Evolutionary conservation across 2,888 invertebrate species (phyloP).

Genomic region (Heliothis peltigera): DNA sequence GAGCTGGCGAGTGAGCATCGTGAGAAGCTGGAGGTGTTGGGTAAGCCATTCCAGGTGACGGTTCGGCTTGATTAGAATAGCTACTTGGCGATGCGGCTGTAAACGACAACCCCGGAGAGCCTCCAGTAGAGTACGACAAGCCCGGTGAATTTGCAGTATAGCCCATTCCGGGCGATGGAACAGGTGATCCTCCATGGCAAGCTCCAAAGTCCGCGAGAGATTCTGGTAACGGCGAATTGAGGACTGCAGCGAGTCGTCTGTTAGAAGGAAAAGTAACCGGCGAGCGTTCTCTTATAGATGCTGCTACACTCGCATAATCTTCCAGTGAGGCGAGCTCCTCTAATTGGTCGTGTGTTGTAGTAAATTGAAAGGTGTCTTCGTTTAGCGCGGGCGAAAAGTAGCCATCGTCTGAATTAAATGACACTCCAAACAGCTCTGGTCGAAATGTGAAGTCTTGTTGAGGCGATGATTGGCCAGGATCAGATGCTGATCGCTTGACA

Average conservation of each 20-base stretch:
- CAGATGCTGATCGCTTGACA: conserved; percentile 93
- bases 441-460: conserved; percentile 91
- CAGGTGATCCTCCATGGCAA: conserved; percentile 91
- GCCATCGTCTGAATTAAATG: conserved; percentile 91
- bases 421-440: conserved; percentile 91
- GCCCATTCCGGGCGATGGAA: conserved; percentile 88
- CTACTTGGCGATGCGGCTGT: conserved; percentile 82
- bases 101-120: conserved; percentile 83
- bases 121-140: conserved; percentile 93
- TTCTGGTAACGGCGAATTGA: conserved; percentile 94
- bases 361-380: conserved; percentile 93
- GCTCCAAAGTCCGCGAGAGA: conserved; percentile 95
- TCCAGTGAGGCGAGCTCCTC: conserved; percentile 91
- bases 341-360: conserved; percentile 90
- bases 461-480: conserved; percentile 91
- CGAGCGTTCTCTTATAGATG: conserved; percentile 90
- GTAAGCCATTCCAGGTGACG: conserved; percentile 94
- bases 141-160: conserved; percentile 90
- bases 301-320: conserved; percentile 90
- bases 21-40: conserved; percentile 97
- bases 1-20: conserved; percentile 93
- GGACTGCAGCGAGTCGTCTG: conserved; percentile 93
- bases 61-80: conserved; percentile 82
- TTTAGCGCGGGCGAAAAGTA: conserved; percentile 92
- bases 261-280: conserved; percentile 91